Percentiles rank a stretch among this genome's conserved stretches.
phyloP scores from a whole-genome alignment of 2,113 vertebrate species.

The Gallinago undulata region DNA sequence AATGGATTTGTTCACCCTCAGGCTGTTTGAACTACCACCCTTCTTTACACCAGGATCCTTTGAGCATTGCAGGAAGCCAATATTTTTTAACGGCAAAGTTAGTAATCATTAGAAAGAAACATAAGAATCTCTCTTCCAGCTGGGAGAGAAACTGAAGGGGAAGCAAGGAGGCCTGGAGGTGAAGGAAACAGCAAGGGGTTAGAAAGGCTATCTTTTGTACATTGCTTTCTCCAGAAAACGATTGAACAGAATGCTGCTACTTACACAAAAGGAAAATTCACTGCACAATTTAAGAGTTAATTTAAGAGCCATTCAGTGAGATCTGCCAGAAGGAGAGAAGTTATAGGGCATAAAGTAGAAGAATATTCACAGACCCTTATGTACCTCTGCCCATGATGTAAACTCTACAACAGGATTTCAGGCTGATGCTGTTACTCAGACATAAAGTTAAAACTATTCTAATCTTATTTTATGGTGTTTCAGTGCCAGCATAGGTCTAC shows the following conservation, averaged over 20 bases:
- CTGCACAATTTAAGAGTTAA: not conserved
- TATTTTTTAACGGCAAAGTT: not conserved
- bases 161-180: not conserved
- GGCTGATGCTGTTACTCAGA: not conserved
- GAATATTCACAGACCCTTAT: not conserved
- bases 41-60: not conserved
- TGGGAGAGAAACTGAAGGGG: not conserved
- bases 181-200: not conserved
- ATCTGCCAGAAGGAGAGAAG: not conserved
- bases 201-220: not conserved
- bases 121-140: not conserved
- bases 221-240: not conserved
- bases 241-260: not conserved
- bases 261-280: not conserved
- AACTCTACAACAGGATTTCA: not conserved
- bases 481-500: not conserved
- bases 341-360: not conserved
- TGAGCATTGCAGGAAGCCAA: not conserved
- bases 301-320: not conserved
- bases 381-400: not conserved
- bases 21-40: not conserved
- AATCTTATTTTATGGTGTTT: not conserved
- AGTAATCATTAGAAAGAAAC: not conserved
- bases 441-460: not conserved
- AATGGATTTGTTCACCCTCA: not conserved